Evolutionary conservation across 1,140 invertebrate species (phyloP), one percentile per base, ranked within the genome.

Genomic region (Mactra quadrangularis): DNA sequence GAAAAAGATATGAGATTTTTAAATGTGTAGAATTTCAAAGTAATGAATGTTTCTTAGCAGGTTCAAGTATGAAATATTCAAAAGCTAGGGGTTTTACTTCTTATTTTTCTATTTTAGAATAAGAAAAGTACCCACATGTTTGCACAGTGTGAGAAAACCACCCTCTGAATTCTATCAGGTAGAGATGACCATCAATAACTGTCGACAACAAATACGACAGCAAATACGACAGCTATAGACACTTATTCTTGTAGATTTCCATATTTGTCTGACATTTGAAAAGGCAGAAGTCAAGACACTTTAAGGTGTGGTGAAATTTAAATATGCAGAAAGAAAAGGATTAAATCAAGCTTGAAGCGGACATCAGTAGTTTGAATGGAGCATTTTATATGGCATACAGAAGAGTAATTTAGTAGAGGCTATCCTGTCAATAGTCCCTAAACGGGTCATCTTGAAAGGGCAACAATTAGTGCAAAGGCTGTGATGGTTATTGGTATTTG

Each of bases 271-370:
- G 55, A 76, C 74, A 59, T 50, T 27, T 76, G 74, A 76, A 76
- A 62, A 62, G 74, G 38, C 35, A n/a, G 45, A 62, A 76, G 74
- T 76, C 59, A 35, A 33, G 41, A 59, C n/a, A 22, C 53, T 59
- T 74, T 53, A 33, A 81, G 66, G 53, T 70, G 77, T 38, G 55
- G 50, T 60, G 64, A 81, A 81, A 70, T 81, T 81, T 70, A 60
- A 81, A 81, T 81, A 71, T 81, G 77, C 55, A 35, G 17, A 27
- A 71, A 81, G 77, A 81, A 81, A 45, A 27, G 66, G 22, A 68
- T 55, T 78, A 53, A 81, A 81, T 81, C 29, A 33, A 35, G 77
- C 77, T 81, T 81, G 66, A 71, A 81, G 38, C 33, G 66, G 52
- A 59, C 77, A 70, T 59, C 66, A 47, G 31, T 27, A 71, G 60